Conservation (phyloP, 2,113 vertebrate genomes). For the Dolichallabes microphthalmus region DNA sequence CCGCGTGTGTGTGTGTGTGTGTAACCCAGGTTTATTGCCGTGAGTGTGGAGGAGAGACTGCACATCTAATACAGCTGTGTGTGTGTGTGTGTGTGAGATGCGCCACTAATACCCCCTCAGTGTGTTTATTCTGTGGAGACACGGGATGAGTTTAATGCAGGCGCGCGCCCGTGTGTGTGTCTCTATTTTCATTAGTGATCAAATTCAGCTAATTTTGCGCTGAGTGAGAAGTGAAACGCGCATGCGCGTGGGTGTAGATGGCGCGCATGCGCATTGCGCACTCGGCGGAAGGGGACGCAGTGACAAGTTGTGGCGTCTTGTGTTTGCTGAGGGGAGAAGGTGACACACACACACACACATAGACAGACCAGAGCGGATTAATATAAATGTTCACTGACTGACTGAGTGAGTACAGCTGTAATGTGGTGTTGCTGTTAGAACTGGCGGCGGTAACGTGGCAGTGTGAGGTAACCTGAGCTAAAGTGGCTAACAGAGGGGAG, state of each 20-base stretch:
- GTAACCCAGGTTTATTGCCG: no score
- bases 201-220: not conserved
- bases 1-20: no score
- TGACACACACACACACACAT: not conserved
- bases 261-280: not conserved
- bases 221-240: not conserved
- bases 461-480: not conserved
- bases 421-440: not conserved
- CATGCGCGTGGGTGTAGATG: not conserved
- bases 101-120: no score
- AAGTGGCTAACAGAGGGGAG: not conserved
- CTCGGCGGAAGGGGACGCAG: not conserved
- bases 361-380: not conserved
- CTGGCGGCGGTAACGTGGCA: not conserved
- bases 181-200: not conserved
- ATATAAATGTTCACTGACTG: not conserved
- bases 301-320: not conserved
- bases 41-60: no score
- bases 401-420: not conserved
- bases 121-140: not conserved
- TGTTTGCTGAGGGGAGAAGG: no score
- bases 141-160: rapidly evolving
- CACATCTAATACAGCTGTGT: no score
- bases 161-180: no score
- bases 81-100: no score